These are phyloP conservation scores for Dasyornis broadbenti DNA, from an alignment of 2,113 vertebrate species.

Conservation along the genomic window DNA sequence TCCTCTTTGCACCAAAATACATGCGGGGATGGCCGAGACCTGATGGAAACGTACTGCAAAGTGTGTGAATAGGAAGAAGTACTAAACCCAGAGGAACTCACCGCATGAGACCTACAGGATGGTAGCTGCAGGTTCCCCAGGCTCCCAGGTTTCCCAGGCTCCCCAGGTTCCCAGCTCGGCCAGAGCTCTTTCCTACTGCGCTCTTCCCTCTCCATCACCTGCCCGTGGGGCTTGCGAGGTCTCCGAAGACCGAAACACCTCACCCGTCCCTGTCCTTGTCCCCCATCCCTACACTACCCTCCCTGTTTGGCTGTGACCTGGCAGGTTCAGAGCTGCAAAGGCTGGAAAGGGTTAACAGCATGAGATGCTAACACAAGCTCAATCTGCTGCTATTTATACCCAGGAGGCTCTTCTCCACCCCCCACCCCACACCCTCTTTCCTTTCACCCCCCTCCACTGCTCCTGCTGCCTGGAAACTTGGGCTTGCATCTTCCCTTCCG, in stretches of 20 bases:
- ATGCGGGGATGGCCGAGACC: rapidly evolving
- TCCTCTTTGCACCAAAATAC: not conserved
- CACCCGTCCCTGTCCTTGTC: not conserved
- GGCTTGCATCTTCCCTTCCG: not conserved
- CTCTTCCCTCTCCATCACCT: not conserved
- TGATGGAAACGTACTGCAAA: rapidly evolving
- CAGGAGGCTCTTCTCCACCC: constrained; percentile 15
- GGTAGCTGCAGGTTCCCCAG: not conserved
- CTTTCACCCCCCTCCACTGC: not conserved
- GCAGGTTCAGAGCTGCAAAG: not conserved
- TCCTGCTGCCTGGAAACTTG: constrained; percentile 29
- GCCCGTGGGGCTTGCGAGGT: rapidly evolving
- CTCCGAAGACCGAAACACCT: not conserved
- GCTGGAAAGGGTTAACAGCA: constrained; percentile 10
- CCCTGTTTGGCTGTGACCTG: rapidly evolving
- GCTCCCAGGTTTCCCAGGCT: not conserved
- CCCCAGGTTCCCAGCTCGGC: not conserved
- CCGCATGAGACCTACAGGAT: not conserved
- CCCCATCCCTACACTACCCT: not conserved
- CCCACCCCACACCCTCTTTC: not conserved
- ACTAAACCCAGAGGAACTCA: not conserved
- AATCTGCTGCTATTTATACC: constrained; percentile 55
- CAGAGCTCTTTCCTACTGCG: rapidly evolving
- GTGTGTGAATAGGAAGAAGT: not conserved
- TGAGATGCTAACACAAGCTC: not conserved